Base-by-base conservation (phyloP, 1,140 invertebrate species). In the Drosophila kurseongensis region DNA sequence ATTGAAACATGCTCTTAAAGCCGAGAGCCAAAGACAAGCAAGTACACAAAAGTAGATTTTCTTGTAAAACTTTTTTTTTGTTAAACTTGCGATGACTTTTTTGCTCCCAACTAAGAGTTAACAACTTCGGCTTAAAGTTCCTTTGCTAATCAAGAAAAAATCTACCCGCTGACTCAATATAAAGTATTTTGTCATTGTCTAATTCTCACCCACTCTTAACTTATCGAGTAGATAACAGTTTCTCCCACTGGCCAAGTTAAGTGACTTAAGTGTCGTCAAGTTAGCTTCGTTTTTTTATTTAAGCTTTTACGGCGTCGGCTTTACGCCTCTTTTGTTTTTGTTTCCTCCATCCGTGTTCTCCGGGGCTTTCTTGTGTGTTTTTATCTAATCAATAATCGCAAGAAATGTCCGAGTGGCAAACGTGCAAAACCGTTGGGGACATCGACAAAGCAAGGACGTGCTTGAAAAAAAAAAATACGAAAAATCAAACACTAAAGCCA, bases 381-480 rank as follows among this genome's bases (percentile, higher is more conserved):
- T 65, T 90, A 89, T 89, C 84, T 90, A 89, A 89, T 89, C 84
- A 89, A 89, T 89, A 89, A 90, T 89, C 84, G 66, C 61, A 65
- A 77, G 61, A 89, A 88, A 89, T 88, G 80, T 88, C 85, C 82
- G 73, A 89, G 80, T 75, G 84, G 85, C 84, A 89, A 90, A 90
- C 85, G 84, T 90, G 85, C 77, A 80, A 90, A 84, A 78, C 89
- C 84, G 75, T 72, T 81, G 74, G 84, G 85, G 77, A 84, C 80
- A 89, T 59, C 61, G 75, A 60, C 79, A 62, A 47, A 59, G 18
- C 59, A 74, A 68, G 78, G 77, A 88, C 83, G 83, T 86, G 82
- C 68, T 67, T 9, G 36, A 63, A 41, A 51, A 59, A 57, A 61
- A 57, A 62, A 74, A 74, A 54, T 41, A 32, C 7, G 40, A 65